Base-by-base conservation (phyloP, 2,797 vertebrate genomes). In the Balearica regulorum region DNA sequence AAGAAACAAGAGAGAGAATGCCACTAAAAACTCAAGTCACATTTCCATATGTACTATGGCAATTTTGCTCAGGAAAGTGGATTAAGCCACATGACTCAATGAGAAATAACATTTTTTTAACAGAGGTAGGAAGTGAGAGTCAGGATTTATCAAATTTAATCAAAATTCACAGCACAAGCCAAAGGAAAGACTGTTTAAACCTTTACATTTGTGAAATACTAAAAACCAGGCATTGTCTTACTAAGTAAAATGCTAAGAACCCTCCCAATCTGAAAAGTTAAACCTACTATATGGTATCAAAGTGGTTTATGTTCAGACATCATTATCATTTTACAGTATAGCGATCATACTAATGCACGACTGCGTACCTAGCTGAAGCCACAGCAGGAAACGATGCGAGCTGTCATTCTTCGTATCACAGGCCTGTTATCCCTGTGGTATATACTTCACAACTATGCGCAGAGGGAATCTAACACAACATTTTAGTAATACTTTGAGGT, bases 381-480 rank as follows among this genome's bases (percentile, higher is more conserved):
- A 7, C 87, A 73, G 77, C 54, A 88, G 79, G 78, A 51, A 57
- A 29, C 55, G 2, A 7, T 12, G 39, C 33, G 4, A 39, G 80
- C 89, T 41, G 68, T 14, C 71, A 65, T 0, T 43, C 28, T 13
- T 16, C 3, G 24, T 2, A 35, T 11, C 53, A 6, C 39, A 15
- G 48, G 18, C n/a, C 87, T 71, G 46, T 29, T 1, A 41, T 7
- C 82, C 89, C 66, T 4, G 24, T 2, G 0, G 22, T 14, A 39
- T 0, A 4, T 6, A 3, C 72, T 21, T 53, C 62, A 29, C 82
- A 22, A 2, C 37, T 9, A 13, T 0, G 14, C 3, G 55, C 57
- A 9, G 72, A 37, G 49, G 53, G 66, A 87, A 37, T 10, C 64
- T 4, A 57, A 11, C 69, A 10, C 15, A 13, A 5, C 5, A 16